These are phyloP conservation scores for Laupala kohalensis DNA, from an alignment of 1,140 invertebrate genomes.

Conservation along the genomic window DNA sequence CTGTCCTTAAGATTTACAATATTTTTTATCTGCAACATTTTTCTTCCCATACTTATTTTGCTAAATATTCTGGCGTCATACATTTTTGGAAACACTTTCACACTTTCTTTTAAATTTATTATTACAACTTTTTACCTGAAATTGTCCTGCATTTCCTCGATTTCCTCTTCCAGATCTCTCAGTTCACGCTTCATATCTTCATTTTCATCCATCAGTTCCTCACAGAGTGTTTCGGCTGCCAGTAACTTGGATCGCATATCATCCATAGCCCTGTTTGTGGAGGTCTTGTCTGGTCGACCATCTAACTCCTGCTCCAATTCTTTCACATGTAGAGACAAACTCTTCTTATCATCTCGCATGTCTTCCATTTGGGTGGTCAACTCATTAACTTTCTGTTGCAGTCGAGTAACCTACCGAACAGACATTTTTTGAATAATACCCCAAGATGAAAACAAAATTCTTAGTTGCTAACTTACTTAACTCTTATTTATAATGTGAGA, in stretches of 20 bases:
- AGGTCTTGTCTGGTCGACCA: slow-evolving; percentile 21
- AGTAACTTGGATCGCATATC: slow-evolving; percentile 65
- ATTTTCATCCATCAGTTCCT: slow-evolving; percentile 92
- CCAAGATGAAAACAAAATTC: too few relatives aligned
- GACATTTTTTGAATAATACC: too few relatives aligned
- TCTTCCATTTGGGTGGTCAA: slow-evolving; percentile 64
- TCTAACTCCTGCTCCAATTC: slow-evolving; percentile 57
- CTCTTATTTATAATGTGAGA: too few relatives aligned
- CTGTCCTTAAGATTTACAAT: too few relatives aligned
- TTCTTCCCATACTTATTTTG: too few relatives aligned
- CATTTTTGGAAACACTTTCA: too few relatives aligned
- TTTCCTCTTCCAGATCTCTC: slow-evolving; percentile 83
- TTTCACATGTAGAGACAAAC: slow-evolving; percentile 49
- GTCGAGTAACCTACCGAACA: slow-evolving; percentile 46
- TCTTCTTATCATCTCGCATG: slow-evolving; percentile 67
- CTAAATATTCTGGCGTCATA: too few relatives aligned
- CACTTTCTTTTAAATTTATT: too few relatives aligned
- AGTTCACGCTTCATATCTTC: slow-evolving; percentile 90
- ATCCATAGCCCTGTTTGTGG: slow-evolving; percentile 30
- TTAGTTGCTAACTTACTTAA: too few relatives aligned
- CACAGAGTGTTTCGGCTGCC: slow-evolving; percentile 75
- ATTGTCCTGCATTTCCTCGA: slow-evolving; percentile 96
- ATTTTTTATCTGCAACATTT: too few relatives aligned
- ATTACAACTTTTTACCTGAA: slow-evolving; percentile 46
- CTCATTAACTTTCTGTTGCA: slow-evolving; percentile 73